These are phyloP conservation scores for Pseudochromis fuscus DNA, from an alignment of 2,797 vertebrate genomes.

Conservation along the genomic window DNA sequence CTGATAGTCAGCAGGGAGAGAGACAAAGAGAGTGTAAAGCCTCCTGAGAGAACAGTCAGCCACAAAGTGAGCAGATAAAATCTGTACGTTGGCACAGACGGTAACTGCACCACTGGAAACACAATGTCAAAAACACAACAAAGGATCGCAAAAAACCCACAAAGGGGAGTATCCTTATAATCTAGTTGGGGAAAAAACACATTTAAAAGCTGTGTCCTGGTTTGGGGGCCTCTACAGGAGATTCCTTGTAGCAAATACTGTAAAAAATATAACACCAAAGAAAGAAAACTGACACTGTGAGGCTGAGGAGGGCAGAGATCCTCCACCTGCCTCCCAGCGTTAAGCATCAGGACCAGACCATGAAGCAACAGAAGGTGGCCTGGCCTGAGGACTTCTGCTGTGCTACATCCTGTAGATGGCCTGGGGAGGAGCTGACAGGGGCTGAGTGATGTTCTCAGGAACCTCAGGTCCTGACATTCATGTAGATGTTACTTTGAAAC, in stretches of 20 bases:
- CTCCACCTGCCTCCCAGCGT: no score
- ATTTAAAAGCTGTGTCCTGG: background rate
- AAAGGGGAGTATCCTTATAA: background rate
- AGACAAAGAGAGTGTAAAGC: constrained; percentile 23
- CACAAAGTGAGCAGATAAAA: constrained; percentile 22
- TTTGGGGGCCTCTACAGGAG: background rate
- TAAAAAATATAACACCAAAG: background rate
- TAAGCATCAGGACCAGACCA: no score
- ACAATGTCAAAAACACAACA: constrained; percentile 2
- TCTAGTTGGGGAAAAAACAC: background rate
- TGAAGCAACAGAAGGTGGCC: no score
- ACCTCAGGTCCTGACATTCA: no score
- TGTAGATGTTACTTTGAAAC: no score
- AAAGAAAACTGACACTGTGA: background rate
- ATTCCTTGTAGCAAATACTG: background rate
- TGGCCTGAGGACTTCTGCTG: no score
- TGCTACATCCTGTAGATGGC: no score
- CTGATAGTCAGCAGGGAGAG: constrained; percentile 61
- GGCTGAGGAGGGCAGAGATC: no score
- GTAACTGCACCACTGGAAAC: constrained; percentile 16
- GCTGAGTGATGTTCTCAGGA: no score
- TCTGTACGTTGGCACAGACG: constrained; percentile 17
- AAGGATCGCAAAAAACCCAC: constrained; percentile 1
- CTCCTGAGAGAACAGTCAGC: constrained; percentile 26
- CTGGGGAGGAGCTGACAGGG: no score